Percentiles rank a stretch among this genome's conserved stretches.
Evolutionary conservation across 2,888 invertebrate species (phyloP).

Genomic region (Phrixothrix hirtus): DNA sequence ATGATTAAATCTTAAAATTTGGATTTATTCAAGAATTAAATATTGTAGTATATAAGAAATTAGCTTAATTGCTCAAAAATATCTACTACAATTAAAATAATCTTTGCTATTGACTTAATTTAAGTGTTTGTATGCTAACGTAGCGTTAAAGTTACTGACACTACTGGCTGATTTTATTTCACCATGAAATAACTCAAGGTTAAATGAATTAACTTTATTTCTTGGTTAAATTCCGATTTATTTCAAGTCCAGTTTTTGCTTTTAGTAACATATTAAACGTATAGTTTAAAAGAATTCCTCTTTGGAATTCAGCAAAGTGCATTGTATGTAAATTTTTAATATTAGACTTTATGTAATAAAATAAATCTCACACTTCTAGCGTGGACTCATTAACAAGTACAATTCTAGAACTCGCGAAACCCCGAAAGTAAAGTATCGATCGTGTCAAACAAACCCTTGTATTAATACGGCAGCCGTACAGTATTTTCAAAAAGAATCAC

Average conservation of each 20-base stretch:
- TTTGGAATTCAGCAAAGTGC: too few species aligned
- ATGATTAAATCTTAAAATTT: too few species aligned
- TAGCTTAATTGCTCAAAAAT: too few species aligned
- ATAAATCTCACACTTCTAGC: not conserved
- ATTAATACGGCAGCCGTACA: constrained; percentile 1
- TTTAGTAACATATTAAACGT: too few species aligned
- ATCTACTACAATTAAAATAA: too few species aligned
- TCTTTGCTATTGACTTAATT: too few species aligned
- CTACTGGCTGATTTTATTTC: not conserved
- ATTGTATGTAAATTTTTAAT: not conserved
- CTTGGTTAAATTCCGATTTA: not conserved
- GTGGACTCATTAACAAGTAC: not conserved
- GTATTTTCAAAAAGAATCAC: constrained; percentile 17
- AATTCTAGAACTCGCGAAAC: not conserved
- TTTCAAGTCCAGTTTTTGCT: too few species aligned
- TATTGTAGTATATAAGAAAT: too few species aligned
- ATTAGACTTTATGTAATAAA: not conserved
- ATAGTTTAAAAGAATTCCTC: too few species aligned
- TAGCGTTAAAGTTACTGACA: not conserved
- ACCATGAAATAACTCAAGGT: not conserved
- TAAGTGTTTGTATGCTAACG: not conserved
- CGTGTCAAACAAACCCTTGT: not conserved
- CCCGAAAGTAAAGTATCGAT: constrained; percentile 5
- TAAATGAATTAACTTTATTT: too few species aligned
- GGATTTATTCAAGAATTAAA: too few species aligned